phyloP scores from a whole-genome alignment of 2,797 vertebrate species.

The Mus caroli region DNA sequence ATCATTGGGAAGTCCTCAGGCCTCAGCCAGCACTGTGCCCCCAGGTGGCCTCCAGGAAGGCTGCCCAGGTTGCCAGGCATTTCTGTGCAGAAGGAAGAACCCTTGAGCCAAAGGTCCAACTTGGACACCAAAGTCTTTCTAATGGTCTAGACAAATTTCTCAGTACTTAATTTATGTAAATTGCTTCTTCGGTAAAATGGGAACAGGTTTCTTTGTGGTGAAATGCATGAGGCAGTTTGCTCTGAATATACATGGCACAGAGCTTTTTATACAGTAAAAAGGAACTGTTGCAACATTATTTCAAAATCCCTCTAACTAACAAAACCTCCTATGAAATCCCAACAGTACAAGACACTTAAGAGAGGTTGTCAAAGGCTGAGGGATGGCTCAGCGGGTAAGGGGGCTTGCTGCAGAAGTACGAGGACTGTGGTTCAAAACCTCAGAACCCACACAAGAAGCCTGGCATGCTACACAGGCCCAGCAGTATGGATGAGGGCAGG shows the following conservation, averaged over 20 bases:
- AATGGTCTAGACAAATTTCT: neutral
- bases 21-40: neutral
- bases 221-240: neutral
- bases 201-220: slow-evolving; percentile 20
- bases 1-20: neutral
- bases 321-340: neutral
- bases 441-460: neutral
- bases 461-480: neutral
- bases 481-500: neutral
- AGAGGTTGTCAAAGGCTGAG: neutral
- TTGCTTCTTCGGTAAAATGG: slow-evolving; percentile 37
- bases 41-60: too few relatives aligned
- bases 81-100: neutral
- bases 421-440: neutral
- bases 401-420: neutral
- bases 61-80: neutral
- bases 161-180: slow-evolving; percentile 1
- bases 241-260: neutral
- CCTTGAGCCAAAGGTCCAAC: neutral
- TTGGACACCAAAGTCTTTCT: neutral
- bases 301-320: slow-evolving; percentile 1
- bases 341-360: neutral
- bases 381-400: neutral
- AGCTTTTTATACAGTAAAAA: neutral
- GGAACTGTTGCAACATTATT: neutral